Conservation (phyloP, 92 coral and sea anemone species). For the Epizoanthus rinbou region DNA sequence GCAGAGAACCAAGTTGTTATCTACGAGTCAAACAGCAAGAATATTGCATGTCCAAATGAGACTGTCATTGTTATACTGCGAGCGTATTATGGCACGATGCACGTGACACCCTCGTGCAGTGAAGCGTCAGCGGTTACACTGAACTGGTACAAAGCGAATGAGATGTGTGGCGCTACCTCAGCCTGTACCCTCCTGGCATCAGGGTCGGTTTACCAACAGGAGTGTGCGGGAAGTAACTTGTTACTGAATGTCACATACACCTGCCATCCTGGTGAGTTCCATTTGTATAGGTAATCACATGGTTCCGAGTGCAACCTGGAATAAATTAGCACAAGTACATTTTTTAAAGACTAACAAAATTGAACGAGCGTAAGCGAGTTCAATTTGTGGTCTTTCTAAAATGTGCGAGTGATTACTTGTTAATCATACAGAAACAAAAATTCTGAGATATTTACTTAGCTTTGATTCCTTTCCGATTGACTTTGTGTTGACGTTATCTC, state of each 20-base stretch:
- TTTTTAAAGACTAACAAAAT: no score
- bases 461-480: no score
- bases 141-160: slow-evolving; percentile 25
- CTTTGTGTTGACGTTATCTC: no score
- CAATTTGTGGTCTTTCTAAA: no score
- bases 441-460: no score
- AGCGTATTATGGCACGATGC: not conserved
- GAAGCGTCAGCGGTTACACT: not conserved
- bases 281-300: not conserved
- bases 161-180: slow-evolving; percentile 13
- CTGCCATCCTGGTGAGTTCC: slow-evolving; percentile 5
- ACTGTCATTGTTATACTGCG: slow-evolving; percentile 16
- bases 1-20: slow-evolving; percentile 10
- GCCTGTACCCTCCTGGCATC: slow-evolving; percentile 16
- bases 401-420: no score
- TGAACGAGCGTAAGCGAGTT: no score
- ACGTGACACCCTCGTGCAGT: not conserved
- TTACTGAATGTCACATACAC: slow-evolving; percentile 15
- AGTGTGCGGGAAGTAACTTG: slow-evolving; percentile 9
- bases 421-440: no score
- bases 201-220: slow-evolving; percentile 4
- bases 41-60: not conserved
- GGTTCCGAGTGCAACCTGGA: no score
- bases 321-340: no score
- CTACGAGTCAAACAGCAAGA: slow-evolving; percentile 2